These are phyloP conservation scores for Lasioglossum vierecki DNA, from an alignment of 2,888 invertebrate species.

Conservation along the genomic window DNA sequence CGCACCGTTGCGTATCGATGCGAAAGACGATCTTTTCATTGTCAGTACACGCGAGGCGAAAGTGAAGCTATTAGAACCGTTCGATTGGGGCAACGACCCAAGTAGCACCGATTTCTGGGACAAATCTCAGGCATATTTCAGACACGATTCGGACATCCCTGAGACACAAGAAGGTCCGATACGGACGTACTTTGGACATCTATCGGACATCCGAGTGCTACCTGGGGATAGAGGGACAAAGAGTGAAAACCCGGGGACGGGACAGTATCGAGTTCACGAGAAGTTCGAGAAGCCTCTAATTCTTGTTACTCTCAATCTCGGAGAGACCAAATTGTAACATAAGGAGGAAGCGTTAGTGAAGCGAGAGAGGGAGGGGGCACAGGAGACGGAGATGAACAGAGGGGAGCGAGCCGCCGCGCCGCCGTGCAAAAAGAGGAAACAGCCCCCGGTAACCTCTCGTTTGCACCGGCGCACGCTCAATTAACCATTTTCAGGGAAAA, in stretches of 20 bases:
- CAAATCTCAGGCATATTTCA: too few relatives aligned
- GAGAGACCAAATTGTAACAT: conserved; percentile 43
- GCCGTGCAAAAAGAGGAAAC: conserved; percentile 56
- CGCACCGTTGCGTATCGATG: conserved; percentile 56
- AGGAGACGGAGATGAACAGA: neutral
- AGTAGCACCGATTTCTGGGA: too few relatives aligned
- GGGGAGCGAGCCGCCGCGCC: neutral
- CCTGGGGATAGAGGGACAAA: neutral
- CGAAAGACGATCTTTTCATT: neutral
- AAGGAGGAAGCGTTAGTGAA: conserved; percentile 52
- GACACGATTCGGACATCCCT: too few relatives aligned
- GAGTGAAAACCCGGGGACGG: neutral
- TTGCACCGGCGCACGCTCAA: conserved; percentile 78
- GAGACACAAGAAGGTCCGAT: too few relatives aligned
- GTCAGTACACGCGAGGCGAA: neutral
- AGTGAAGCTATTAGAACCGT: neutral
- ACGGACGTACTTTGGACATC: too few relatives aligned
- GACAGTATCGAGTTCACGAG: conserved; percentile 43
- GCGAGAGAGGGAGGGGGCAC: conserved; percentile 14
- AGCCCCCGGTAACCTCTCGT: conserved; percentile 69
- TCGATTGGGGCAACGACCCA: neutral
- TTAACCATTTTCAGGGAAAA: conserved; percentile 80
- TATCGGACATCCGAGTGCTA: too few relatives aligned
- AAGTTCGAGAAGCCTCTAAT: conserved; percentile 32
- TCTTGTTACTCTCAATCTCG: conserved; percentile 37